phyloP scores from a whole-genome alignment of 2,888 invertebrate species.

The Rutpela maculata region DNA sequence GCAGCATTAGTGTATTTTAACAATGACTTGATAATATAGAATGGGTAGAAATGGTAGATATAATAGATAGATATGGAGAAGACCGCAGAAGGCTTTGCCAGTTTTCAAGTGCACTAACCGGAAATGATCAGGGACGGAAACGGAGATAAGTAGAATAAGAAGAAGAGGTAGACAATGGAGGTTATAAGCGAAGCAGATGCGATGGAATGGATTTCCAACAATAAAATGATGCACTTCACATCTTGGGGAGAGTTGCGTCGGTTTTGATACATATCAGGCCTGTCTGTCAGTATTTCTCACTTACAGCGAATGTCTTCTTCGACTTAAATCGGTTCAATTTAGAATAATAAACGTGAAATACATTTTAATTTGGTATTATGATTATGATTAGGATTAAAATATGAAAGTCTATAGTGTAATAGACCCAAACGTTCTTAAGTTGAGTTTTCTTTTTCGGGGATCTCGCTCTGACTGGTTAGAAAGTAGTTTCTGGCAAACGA shows the following conservation, averaged over 20 bases:
- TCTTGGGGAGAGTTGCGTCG: constrained; percentile 54
- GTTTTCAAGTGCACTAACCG: constrained; percentile 74
- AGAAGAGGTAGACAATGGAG: constrained; percentile 73
- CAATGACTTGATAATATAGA: constrained; percentile 60
- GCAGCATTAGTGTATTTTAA: constrained; percentile 51
- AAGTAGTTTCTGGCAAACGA: no score
- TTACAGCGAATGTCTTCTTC: not conserved
- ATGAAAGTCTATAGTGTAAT: no score
- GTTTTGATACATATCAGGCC: constrained; percentile 15
- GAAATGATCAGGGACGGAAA: constrained; percentile 73
- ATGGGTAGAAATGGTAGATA: constrained; percentile 60
- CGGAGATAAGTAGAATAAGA: constrained; percentile 74
- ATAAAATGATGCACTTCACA: constrained; percentile 70
- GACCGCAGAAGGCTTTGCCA: constrained; percentile 65
- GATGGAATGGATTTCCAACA: constrained; percentile 69
- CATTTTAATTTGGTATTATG: no score
- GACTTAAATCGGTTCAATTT: no score
- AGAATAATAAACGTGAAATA: no score
- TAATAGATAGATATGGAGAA: constrained; percentile 64
- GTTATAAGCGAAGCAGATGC: constrained; percentile 71
- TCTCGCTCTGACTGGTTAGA: no score
- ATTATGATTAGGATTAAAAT: no score
- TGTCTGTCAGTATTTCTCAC: not conserved
- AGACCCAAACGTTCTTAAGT: no score
- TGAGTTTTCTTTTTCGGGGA: no score